Base-by-base conservation (phyloP, 2,797 vertebrate species). In the Poecile montanus region DNA sequence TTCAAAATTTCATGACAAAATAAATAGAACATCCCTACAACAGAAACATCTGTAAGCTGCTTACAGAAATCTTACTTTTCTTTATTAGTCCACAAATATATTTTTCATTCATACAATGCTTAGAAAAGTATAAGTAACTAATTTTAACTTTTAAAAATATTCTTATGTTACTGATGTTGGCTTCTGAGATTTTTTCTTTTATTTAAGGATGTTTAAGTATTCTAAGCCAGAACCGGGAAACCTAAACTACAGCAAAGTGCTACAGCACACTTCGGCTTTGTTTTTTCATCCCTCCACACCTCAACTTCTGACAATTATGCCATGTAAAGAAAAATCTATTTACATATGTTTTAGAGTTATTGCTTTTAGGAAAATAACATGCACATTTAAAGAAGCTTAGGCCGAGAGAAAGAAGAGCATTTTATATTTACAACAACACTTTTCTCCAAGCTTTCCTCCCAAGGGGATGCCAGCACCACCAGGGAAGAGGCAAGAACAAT, bases 111-210 rank as follows among this genome's bases (percentile, higher is more conserved):
- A 63, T 16, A 48, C 13, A 50, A 26, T n/a, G 50, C 16, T 66
- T n/a, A 38, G 4, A 61, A 12, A 62, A 56, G 25, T 13, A 26
- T 23, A 21, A 53, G 32, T 13, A 19, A 76, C 1, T 58, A 25
- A n/a, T 62, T 65, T 89, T 30, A 45, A 54, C 34, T 58, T 61
- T 8, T 1, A 61, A 60, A 60, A 34, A 27, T 30, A 73, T 6
- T 34, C 4, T 57, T 25, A 18, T 9, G 0, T 0, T 44, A 23
- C 22, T 63, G 3, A 4, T 61, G 6, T 3, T 53, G 6, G 42
- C 53, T 83, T 90, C 30, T 27, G 21, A 63, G n/a, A 13, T 36
- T 51, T 72, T n/a, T 71, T 15, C 17, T 62, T 62, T 76, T 51
- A 30, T 71, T 65, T 63, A 82, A 74, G 32, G 21, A 71, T 11